phyloP scores from a whole-genome alignment of 2,888 invertebrate genomes.

The Perithous albicinctus region DNA sequence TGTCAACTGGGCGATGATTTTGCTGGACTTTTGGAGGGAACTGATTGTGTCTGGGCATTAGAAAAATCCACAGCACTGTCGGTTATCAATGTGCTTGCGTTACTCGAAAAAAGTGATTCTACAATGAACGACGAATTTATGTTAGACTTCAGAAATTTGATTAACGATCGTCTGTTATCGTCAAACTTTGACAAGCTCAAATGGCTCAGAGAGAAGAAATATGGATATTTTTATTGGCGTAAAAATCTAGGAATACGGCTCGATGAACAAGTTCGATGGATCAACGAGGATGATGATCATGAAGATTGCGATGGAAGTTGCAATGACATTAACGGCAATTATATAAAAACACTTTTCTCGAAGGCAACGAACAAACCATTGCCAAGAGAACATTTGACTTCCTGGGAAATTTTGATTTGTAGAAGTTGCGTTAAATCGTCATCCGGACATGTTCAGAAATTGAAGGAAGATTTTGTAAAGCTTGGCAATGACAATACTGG shows the following conservation, averaged over 20 bases:
- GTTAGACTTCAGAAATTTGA: conserved; percentile 69
- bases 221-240: conserved; percentile 86
- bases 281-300: conserved; percentile 81
- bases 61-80: conserved; percentile 85
- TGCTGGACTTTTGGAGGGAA: conserved; percentile 85
- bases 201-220: conserved; percentile 84
- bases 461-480: conserved; percentile 67
- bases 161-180: conserved; percentile 68
- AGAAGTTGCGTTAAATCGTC: conserved; percentile 69
- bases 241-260: conserved; percentile 82
- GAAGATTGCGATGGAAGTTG: conserved; percentile 73
- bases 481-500: not conserved
- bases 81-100: conserved; percentile 85
- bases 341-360: conserved; percentile 83
- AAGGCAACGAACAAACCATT: conserved; percentile 83
- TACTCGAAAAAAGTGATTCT: conserved; percentile 82
- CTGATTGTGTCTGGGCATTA: conserved; percentile 86
- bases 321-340: conserved; percentile 76
- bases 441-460: conserved; percentile 66
- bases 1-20: conserved; percentile 82
- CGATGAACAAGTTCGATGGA: conserved; percentile 84
- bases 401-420: conserved; percentile 86
- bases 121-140: conserved; percentile 67
- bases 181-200: conserved; percentile 83
- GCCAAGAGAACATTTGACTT: conserved; percentile 85